Base-by-base conservation (phyloP, 2,888 invertebrate genomes). In the Melanchra persicariae region DNA sequence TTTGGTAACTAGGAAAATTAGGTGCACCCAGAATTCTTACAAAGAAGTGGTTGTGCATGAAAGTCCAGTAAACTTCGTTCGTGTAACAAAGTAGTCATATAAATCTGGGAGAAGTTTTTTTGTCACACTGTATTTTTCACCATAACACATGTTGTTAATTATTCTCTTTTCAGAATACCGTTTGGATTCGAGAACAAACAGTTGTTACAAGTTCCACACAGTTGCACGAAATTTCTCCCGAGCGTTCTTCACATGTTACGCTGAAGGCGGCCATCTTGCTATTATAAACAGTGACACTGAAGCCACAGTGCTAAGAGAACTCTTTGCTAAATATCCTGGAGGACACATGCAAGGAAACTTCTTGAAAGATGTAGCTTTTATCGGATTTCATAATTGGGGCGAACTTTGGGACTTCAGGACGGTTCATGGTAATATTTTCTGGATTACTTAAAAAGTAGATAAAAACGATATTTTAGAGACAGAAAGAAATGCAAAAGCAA, bases 201-300 rank as follows among this genome's bases (percentile, higher is more conserved):
- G 81, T 15, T 93, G 93, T 63, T 93, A 93, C 82, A 93, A 93
- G 73, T 91, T 92, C 78, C 93, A 93, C 76, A 74, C 63, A 0
- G 70, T 82, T 0, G 85, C 90, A 0, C 81, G 87, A 2, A 85
- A 84, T 7, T 93, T 90, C 87, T 81, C 88, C 0, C 78, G 90
- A 0, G 93, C 92, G 0, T 87, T 86, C 83, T 87, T 90, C 82
- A 71, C 89, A 0, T 93, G 93, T 58, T 72, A 85, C 3, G 90
- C 90, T 0, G 93, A 93, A 72, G 92, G 91, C n/a, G 91, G 87
- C 0, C 69, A 93, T 75, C 85, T 93, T 40, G 86, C 85, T 37
- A 85, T 93, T 70, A 89, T 93, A 70, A 92, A 93, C 82, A 91
- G 86, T n/a, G 87, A 89, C 0, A 40, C 22, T 0, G 92, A 92